These are phyloP conservation scores for Oxyura jamaicensis DNA, from an alignment of 2,113 vertebrate species.

Conservation along the genomic window DNA sequence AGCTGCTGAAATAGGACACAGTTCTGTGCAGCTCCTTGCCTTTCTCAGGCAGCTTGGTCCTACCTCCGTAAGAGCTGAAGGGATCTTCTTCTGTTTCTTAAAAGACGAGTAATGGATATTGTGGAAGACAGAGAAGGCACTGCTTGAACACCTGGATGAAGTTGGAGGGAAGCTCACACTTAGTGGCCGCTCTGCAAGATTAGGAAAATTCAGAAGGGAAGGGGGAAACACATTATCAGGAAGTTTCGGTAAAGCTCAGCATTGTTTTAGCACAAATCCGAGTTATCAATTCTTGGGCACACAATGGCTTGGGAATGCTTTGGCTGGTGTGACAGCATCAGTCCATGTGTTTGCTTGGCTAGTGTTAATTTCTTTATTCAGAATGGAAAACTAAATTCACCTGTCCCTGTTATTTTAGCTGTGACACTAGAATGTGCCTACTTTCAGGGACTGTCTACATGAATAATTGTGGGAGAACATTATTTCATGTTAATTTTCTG, in stretches of 20 bases:
- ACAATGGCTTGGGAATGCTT: background rate
- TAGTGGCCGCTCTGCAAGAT: constrained; percentile 76
- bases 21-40: background rate
- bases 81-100: constrained; percentile 91
- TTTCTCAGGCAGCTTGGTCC: constrained; percentile 20
- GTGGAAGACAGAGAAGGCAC: constrained; percentile 91
- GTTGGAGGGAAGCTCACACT: constrained; percentile 82
- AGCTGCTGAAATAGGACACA: background rate
- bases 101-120: constrained; percentile 91
- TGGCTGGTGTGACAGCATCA: background rate
- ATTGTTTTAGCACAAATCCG: background rate
- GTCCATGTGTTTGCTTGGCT: background rate
- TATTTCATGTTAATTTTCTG: background rate
- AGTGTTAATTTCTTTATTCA: background rate
- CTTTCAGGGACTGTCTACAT: background rate
- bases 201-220: background rate
- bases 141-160: constrained; percentile 80
- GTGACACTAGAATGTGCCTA: background rate
- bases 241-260: background rate
- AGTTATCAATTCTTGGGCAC: background rate
- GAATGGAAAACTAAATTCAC: background rate
- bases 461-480: background rate
- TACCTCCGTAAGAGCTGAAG: constrained; percentile 89
- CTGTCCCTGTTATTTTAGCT: background rate
- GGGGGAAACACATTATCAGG: background rate